Evolutionary conservation across 2,888 invertebrate species (phyloP).

Genomic region (Euproctis similis): DNA sequence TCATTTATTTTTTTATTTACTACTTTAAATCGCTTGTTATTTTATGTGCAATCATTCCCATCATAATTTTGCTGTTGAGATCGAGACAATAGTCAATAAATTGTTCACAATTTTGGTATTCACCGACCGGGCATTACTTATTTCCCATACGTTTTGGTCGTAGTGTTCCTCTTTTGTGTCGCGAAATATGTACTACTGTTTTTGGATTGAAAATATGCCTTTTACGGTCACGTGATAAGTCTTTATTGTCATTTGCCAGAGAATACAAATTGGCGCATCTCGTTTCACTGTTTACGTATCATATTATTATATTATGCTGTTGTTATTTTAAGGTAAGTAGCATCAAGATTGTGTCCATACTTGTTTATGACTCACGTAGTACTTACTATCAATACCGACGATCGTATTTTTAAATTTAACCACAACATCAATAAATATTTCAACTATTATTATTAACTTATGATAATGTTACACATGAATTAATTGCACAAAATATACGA

Average conservation of each 20-base stretch:
- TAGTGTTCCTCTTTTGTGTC: conserved; percentile 31
- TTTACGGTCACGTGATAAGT: conserved; percentile 31
- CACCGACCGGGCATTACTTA: conserved; percentile 26
- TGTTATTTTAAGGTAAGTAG: conserved; percentile 22
- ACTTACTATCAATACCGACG: conserved; percentile 20
- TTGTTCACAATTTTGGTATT: conserved; percentile 32
- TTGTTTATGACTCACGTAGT: conserved; percentile 35
- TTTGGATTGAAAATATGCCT: conserved; percentile 31
- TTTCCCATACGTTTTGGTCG: conserved; percentile 28
- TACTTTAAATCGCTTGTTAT: too few species aligned
- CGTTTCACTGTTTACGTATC: conserved; percentile 25
- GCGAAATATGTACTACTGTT: conserved; percentile 38
- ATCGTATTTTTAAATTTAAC: conserved; percentile 13
- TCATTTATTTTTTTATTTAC: too few species aligned
- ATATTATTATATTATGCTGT: conserved; percentile 19
- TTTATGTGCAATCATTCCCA: conserved; percentile 8
- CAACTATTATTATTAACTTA: too few species aligned
- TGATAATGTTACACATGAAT: conserved; percentile 32
- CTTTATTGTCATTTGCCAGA: conserved; percentile 42
- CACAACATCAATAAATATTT: conserved; percentile 35
- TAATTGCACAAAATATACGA: conserved; percentile 33
- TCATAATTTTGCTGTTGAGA: conserved; percentile 22
- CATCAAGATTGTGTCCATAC: conserved; percentile 33
- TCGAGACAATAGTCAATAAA: conserved; percentile 43
- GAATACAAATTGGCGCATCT: conserved; percentile 39